Evolutionary conservation across 64 coral and sea anemone species (phyloP), one percentile per base, ranked within the genome.

Genomic region (Stichodactyla mertensii): DNA sequence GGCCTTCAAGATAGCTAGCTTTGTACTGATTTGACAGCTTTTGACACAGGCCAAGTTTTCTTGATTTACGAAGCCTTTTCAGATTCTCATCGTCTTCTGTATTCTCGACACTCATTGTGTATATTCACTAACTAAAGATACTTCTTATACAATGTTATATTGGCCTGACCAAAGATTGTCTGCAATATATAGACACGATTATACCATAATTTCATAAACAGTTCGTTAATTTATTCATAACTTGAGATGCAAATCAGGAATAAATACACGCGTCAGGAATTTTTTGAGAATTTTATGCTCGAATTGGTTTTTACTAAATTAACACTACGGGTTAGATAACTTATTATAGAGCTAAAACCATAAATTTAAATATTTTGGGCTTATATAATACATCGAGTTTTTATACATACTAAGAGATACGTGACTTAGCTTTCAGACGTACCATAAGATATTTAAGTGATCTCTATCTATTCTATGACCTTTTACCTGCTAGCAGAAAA

Each of bases 21-120:
- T 83, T 89, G 54, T 89, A 70, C 11, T 70, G 78, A 26, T 57
- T 86, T 18, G 94, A 96, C 24, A 96, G 78, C 83, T 85, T 92
- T 85, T 92, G 87, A 60, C 87, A 86, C 16, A 89, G 66, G 23
- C 93, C 93, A 61, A 95, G 90, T 83, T 95, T 95, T 62, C 93
- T 54, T 51, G 93, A 78, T 28, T 95, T 89, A 77, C 90, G 90
- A 64, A 92, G 90, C 23, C 90, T 57, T 79, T 92, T 66, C 28
- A 70, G 54, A 55, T 51, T 64, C 52, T 64, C 77, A 26, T 87
- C 79, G 19, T 82, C 84, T 23, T 91, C 83, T 87, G 52, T 20
- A 14, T 24, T 54, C 15, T 81, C 12, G 5, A n/a, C 3, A 66
- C 22, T 66, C 62, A 66, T 66, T n/a, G 7, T n/a, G 62, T 8